Evolutionary conservation across 2,113 vertebrate genomes (phyloP).

Genomic region (Phaethornis superciliosus): DNA sequence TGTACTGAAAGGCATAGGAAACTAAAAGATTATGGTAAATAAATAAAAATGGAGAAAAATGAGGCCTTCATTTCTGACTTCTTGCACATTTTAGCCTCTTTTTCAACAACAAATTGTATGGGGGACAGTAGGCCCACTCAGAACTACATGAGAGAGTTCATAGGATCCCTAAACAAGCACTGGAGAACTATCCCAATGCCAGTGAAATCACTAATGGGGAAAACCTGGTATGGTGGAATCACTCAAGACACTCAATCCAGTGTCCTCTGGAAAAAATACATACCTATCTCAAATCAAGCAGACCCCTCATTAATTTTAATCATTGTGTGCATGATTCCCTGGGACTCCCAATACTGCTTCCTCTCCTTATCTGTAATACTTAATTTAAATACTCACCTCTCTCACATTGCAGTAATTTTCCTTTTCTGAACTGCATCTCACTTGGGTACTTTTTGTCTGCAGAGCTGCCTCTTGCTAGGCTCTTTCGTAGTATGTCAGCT

Average conservation of each 20-base stretch:
- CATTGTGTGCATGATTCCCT: not conserved
- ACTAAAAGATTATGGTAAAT: not conserved
- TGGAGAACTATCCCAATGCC: not conserved
- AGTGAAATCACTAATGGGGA: not conserved
- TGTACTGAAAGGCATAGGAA: not conserved
- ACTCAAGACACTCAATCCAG: not conserved
- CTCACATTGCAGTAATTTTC: not conserved
- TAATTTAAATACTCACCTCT: not conserved
- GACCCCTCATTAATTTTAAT: not conserved
- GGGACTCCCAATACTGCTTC: not conserved
- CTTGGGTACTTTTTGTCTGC: not conserved
- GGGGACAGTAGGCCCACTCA: not conserved
- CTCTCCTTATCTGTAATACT: not conserved
- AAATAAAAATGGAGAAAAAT: slow-evolving; percentile 1
- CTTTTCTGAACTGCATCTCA: not conserved
- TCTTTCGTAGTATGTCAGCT: not conserved
- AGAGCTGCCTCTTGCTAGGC: not conserved
- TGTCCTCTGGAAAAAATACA: not conserved
- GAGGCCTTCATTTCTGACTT: not conserved
- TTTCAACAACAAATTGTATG: not conserved
- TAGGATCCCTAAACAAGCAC: not conserved
- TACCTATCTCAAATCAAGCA: not conserved
- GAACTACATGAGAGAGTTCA: not conserved
- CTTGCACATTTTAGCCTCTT: not conserved
- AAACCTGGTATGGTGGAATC: not conserved